Base-by-base conservation (phyloP, 2,113 vertebrate genomes). In the Thamnophis sirtalis region DNA sequence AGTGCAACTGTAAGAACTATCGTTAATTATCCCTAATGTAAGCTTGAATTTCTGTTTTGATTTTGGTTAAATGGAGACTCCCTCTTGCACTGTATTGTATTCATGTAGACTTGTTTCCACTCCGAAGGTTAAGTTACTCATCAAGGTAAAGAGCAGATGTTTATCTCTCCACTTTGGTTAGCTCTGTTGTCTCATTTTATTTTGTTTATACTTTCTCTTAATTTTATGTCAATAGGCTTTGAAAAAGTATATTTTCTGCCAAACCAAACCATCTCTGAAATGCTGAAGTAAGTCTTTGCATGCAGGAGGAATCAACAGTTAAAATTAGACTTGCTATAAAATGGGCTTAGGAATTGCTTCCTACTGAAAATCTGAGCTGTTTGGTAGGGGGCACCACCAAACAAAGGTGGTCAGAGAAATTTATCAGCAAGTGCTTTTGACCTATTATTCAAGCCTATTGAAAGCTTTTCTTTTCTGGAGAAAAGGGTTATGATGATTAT, bases 221-320 rank as follows among this genome's bases (percentile, higher is more conserved):
- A 96, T 86, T 89, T 93, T 91, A 85, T 91, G 80, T 94, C 94
- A 93, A 88, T 56, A 92, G 92, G 91, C 93, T 96, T 95, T 93
- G 93, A 94, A 95, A 93, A 95, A 92, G 89, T 54, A 19, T 0
- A 1, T 91, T 95, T 96, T 96, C 91, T 96, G 96, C 96, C 96
- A 96, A 96, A 63, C 13, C 92, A 96, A 96, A 96, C 93, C 93
- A 94, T 94, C 73, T 56, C 94, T 89, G n/a, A 63, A 95, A 93
- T 87, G 92, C 89, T 93, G 58, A 84, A 96, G 95, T 95, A 49
- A 94, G 95, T 95, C 92, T 92, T 96, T 96, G 93, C 95, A 95
- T 96, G 94, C 90, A 60, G 92, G 93, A 88, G 92, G 93, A 88
- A 28, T 95, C 93, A 94, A 49, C 91, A 92, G 92, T 91, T 89